phyloP scores from a whole-genome alignment of 2,888 invertebrate genomes.

The Acleris cristana region DNA sequence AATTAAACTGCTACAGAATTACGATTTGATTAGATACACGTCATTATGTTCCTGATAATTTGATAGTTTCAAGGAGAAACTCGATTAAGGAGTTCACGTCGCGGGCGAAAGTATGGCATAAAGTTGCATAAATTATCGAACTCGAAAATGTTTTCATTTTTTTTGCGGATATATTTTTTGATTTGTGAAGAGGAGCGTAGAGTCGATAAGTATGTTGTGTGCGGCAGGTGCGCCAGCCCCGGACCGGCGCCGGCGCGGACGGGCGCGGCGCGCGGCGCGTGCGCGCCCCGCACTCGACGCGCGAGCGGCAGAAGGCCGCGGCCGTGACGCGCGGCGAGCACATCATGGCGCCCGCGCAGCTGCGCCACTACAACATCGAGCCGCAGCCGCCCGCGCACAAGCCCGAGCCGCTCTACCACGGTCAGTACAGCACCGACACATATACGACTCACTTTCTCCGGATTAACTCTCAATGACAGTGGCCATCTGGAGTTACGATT shows the following conservation, averaged over 20 bases:
- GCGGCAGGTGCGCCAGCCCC: conserved; percentile 79
- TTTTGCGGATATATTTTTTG: too few species aligned
- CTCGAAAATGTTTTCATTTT: too few species aligned
- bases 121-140: too few species aligned
- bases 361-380: conserved; percentile 66
- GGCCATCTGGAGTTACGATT: not conserved
- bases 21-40: too few species aligned
- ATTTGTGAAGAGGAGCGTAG: too few species aligned
- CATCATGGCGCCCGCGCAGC: conserved; percentile 78
- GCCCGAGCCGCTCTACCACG: conserved; percentile 64
- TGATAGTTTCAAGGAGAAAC: too few species aligned
- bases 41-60: too few species aligned
- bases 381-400: conserved; percentile 47
- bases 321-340: conserved; percentile 95
- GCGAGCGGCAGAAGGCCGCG: conserved; percentile 92
- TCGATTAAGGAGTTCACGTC: too few species aligned
- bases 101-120: too few species aligned
- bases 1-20: too few species aligned
- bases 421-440: conserved; percentile 49
- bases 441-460: not conserved
- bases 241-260: conserved; percentile 72
- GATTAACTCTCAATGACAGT: not conserved
- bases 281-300: conserved; percentile 93
- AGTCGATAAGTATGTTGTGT: too few species aligned
- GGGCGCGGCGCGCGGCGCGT: conserved; percentile 84